These are phyloP conservation scores for Octodonta nipae DNA, from an alignment of 2,888 invertebrate genomes.

Conservation along the genomic window DNA sequence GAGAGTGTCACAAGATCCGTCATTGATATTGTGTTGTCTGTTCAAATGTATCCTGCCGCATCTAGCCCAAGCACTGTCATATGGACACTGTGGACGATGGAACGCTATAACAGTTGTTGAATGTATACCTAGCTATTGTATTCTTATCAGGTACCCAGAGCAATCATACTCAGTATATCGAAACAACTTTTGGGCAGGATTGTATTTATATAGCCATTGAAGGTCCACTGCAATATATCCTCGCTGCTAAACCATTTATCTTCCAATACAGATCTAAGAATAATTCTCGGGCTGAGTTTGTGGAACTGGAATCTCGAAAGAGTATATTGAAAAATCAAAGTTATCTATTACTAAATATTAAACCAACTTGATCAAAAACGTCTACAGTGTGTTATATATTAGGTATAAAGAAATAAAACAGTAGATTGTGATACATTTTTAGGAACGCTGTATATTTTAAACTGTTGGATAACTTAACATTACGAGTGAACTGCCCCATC, in stretches of 20 bases:
- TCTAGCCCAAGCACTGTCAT: slow-evolving; percentile 62
- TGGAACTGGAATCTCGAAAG: slow-evolving; percentile 44
- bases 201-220: slow-evolving; percentile 68
- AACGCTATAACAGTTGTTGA: slow-evolving; percentile 52
- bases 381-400: too few relatives aligned
- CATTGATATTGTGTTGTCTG: slow-evolving; percentile 55
- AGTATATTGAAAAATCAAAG: too few relatives aligned
- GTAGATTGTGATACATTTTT: too few relatives aligned
- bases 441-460: too few relatives aligned
- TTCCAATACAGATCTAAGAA: slow-evolving; percentile 20
- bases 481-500: too few relatives aligned
- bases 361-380: too few relatives aligned
- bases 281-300: slow-evolving; percentile 27
- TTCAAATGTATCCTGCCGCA: slow-evolving; percentile 60
- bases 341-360: too few relatives aligned
- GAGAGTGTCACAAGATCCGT: slow-evolving; percentile 43
- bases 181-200: slow-evolving; percentile 60
- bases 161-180: slow-evolving; percentile 64
- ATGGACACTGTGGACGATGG: slow-evolving; percentile 55
- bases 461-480: too few relatives aligned
- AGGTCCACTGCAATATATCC: slow-evolving; percentile 61
- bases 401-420: too few relatives aligned
- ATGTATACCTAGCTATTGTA: slow-evolving; percentile 65
- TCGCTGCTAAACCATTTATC: slow-evolving; percentile 56
- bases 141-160: slow-evolving; percentile 57